Conservation (phyloP, 2,113 vertebrate genomes). For the Oostethus manadensis region DNA sequence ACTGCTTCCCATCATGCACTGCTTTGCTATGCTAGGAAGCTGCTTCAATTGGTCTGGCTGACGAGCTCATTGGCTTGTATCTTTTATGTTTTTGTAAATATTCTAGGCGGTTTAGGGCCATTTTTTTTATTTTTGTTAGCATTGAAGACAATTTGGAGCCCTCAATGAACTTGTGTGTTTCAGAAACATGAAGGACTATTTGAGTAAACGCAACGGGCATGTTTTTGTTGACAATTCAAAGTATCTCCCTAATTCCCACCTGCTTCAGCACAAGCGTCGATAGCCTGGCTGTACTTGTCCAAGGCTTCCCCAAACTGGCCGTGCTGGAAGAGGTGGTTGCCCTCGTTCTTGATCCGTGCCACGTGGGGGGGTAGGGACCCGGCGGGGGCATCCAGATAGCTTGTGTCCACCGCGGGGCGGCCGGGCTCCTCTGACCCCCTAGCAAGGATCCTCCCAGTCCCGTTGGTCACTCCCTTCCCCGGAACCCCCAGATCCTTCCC, state of each 20-base stretch:
- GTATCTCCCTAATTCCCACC: conserved; percentile 67
- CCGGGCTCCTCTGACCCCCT: conserved; percentile 7
- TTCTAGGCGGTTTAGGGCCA: too few species aligned
- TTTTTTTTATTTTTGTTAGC: not conserved
- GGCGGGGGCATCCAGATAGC: conserved; percentile 64
- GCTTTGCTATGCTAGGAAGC: too few species aligned
- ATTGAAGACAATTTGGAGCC: not conserved
- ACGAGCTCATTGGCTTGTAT: too few species aligned
- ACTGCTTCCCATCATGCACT: too few species aligned
- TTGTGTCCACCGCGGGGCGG: conserved; percentile 45
- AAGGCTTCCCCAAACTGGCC: conserved; percentile 87
- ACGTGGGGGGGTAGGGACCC: conserved; percentile 71
- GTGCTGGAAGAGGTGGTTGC: conserved; percentile 82
- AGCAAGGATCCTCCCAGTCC: conserved; percentile 18
- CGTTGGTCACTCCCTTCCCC: conserved; percentile 43
- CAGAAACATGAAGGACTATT: not conserved
- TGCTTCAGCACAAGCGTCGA: conserved; percentile 70
- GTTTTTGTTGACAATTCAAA: too few species aligned
- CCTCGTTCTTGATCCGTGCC: conserved; percentile 76
- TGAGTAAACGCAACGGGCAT: too few species aligned
- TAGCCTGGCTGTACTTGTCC: conserved; percentile 78
- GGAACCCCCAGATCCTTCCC: not conserved
- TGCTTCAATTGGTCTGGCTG: too few species aligned
- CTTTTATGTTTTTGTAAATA: too few species aligned
- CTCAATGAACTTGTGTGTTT: not conserved